Evolutionary conservation across 2,113 vertebrate genomes (phyloP).

Genomic region (Xyrauchen texanus): DNA sequence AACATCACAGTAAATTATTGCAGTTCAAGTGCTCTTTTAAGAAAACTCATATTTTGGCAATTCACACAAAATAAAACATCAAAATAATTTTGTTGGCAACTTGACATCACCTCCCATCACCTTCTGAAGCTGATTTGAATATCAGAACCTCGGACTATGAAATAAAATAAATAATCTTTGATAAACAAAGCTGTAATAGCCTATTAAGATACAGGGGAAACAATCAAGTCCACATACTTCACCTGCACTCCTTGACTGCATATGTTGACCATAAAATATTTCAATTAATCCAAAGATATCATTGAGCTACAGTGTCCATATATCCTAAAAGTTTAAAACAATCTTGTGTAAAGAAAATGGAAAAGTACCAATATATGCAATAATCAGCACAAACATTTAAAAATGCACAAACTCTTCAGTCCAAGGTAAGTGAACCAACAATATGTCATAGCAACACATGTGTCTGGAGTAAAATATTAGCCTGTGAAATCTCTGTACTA

Average conservation of each 20-base stretch:
- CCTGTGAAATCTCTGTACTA: not conserved
- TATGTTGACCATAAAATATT: not conserved
- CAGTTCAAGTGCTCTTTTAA: not conserved
- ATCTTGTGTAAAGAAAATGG: too few species aligned
- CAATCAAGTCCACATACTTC: not conserved
- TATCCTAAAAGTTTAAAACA: too few species aligned
- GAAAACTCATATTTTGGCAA: too few species aligned
- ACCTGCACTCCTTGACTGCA: not conserved
- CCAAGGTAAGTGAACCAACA: not conserved
- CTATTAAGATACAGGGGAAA: not conserved
- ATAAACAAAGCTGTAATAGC: not conserved
- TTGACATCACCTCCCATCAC: not conserved
- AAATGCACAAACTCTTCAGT: not conserved
- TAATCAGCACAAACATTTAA: not conserved
- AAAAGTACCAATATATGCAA: conserved; percentile 10
- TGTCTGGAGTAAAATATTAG: not conserved
- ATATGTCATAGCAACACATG: not conserved
- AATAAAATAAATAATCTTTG: not conserved
- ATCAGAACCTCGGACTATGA: not conserved
- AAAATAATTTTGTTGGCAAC: not conserved
- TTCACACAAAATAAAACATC: not conserved
- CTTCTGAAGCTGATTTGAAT: not conserved
- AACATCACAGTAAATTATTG: not conserved
- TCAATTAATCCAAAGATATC: too few species aligned
- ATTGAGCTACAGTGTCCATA: too few species aligned